A percentile compares a stretch with the other conserved stretches of the same genome.
Conservation (phyloP, 2,888 invertebrate species). For the Carcina quercana region DNA sequence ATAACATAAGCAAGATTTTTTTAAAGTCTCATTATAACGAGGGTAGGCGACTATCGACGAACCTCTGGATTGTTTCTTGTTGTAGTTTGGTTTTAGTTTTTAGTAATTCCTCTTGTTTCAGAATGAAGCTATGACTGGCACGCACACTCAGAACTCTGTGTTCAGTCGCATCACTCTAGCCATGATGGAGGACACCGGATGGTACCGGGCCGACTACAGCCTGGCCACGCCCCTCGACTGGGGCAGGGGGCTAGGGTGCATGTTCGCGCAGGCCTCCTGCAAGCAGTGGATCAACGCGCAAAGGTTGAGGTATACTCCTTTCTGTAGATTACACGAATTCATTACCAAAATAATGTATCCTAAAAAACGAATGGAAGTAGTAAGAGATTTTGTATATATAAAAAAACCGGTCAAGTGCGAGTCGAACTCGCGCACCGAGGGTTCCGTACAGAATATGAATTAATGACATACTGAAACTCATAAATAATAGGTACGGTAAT, state of each 20-base stretch:
- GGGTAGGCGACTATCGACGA: too few relatives aligned
- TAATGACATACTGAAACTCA: too few relatives aligned
- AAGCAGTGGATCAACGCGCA: slow-evolving; percentile 95
- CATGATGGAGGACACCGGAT: slow-evolving; percentile 98
- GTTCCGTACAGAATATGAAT: too few relatives aligned
- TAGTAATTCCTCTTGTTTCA: slow-evolving; percentile 50
- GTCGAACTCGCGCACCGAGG: too few relatives aligned
- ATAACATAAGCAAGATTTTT: too few relatives aligned
- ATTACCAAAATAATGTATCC: not conserved
- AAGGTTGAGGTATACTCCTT: slow-evolving; percentile 70
- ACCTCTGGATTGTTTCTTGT: not conserved
- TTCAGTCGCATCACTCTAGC: slow-evolving; percentile 97
- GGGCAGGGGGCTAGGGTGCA: slow-evolving; percentile 94
- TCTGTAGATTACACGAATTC: not conserved
- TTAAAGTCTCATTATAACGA: too few relatives aligned
- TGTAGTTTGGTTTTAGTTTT: not conserved
- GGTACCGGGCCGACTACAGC: slow-evolving; percentile 94
- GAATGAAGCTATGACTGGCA: slow-evolving; percentile 99
- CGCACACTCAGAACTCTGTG: slow-evolving; percentile 98
- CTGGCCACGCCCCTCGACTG: slow-evolving; percentile 92
- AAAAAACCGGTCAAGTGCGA: too few relatives aligned
- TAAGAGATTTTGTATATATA: too few relatives aligned
- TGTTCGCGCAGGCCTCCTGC: slow-evolving; percentile 95
- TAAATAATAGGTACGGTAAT: too few relatives aligned
- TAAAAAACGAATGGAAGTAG: not conserved